These are phyloP conservation scores for Nycticorax nycticorax DNA, from an alignment of 2,113 vertebrate species.

Conservation along the genomic window DNA sequence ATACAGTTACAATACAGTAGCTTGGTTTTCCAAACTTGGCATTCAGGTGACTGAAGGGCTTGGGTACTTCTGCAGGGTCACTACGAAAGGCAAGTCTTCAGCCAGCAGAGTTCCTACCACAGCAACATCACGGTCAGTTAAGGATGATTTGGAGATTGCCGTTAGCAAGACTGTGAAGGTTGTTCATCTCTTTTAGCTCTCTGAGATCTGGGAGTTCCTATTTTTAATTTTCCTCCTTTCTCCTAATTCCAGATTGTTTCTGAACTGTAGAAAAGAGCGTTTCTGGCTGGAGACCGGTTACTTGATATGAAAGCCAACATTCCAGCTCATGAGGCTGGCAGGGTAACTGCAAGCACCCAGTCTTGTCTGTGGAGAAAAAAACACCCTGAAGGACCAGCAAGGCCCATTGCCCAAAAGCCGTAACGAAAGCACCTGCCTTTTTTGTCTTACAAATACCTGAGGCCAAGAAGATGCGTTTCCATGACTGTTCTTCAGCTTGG, in stretches of 20 bases:
- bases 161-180: background rate
- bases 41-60: background rate
- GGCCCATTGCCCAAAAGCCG: background rate
- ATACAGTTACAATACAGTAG: background rate
- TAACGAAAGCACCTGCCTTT: background rate
- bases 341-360: background rate
- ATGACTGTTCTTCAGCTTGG: background rate
- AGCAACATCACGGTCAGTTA: background rate
- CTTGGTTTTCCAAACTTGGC: background rate
- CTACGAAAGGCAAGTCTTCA: background rate
- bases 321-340: background rate
- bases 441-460: background rate
- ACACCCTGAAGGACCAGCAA: background rate
- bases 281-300: background rate
- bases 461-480: background rate
- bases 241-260: background rate
- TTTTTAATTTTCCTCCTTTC: background rate
- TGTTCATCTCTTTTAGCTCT: background rate
- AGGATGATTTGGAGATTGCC: background rate
- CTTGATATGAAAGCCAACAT: background rate
- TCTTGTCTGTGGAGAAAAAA: background rate
- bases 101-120: background rate
- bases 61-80: fast-evolving
- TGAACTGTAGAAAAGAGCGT: background rate
- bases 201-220: background rate